Evolutionary conservation across 2,797 vertebrate genomes (phyloP), one percentile per base, ranked within the genome.

Genomic region (Scolopax rusticola): DNA sequence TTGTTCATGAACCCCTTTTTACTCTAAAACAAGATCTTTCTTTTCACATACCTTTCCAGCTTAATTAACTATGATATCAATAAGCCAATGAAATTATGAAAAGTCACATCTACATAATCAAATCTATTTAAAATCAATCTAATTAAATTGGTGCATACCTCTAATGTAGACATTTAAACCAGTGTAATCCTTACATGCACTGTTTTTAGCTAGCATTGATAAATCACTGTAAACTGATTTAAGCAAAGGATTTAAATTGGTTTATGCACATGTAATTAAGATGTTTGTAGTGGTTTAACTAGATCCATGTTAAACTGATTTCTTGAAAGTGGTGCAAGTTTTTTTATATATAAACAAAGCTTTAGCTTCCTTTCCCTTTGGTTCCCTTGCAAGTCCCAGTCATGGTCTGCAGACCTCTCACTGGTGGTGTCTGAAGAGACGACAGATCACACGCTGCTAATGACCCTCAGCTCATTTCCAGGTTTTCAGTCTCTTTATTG

Each of bases 1-100:
- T 86, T 82, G 79, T 90, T 87, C 12, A 79, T 68, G 23, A 77
- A 54, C 3, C 1, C 5, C 7, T 85, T 93, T 89, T 64, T 36
- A 57, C 15, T 71, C 28, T 53, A 87, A 85, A 89, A 8, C 19
- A 81, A 75, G 36, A 77, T 23, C 23, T 61, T 67, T 74, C 69
- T 84, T 90, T 59, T 53, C 65, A 65, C 41, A 50, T 89, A 56
- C 28, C 60, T 91, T 84, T 90, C 30, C 56, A 82, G 33, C 36
- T 89, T 91, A 90, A 91, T 93, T 91, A 94, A 93, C 80, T 89
- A 77, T 19, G 5, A 5, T 77, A 93, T 93, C 90, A 92, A 96
- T 87, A 95, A 93, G 50, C 24, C 74, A 95, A 76, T 93, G 28
- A 86, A 87, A 77, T 70, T 36, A 80, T 0, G 0, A 48, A n/a